Conservation (phyloP, 2,888 invertebrate species). For the Dendrolimus pini region DNA sequence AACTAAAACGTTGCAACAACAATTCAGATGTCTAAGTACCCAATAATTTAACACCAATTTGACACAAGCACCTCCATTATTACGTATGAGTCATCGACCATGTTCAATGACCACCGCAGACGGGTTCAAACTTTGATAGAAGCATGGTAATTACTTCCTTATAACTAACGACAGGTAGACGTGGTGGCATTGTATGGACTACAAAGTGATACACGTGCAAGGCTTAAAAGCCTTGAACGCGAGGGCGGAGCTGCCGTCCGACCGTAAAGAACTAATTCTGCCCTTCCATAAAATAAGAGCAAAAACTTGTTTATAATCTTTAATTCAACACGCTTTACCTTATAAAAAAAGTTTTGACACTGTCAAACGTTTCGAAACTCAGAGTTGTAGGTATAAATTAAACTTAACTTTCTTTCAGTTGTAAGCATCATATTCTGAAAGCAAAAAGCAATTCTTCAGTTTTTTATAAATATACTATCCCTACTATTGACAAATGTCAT, state of each 20-base stretch:
- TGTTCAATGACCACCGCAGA: conserved; percentile 16
- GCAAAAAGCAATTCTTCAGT: too few species aligned
- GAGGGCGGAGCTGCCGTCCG: conserved; percentile 39
- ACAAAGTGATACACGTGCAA: conserved; percentile 38
- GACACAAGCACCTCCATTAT: neutral
- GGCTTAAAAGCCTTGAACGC: conserved; percentile 29
- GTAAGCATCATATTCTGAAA: too few species aligned
- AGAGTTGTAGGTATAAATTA: too few species aligned
- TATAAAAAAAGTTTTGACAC: neutral
- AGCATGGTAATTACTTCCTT: conserved; percentile 45
- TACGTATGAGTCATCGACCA: conserved; percentile 3
- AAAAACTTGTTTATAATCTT: conserved; percentile 7
- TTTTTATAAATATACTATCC: too few species aligned
- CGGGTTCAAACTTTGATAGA: conserved; percentile 36
- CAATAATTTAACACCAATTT: neutral
- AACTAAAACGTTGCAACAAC: neutral
- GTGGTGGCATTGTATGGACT: conserved; percentile 31
- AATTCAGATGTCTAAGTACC: neutral
- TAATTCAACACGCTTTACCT: conserved; percentile 3
- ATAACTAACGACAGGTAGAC: conserved; percentile 25
- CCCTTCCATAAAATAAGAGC: conserved; percentile 23
- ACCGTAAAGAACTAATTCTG: conserved; percentile 47
- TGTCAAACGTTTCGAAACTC: too few species aligned
- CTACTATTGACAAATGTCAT: too few species aligned
- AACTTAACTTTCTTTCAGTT: too few species aligned